Evolutionary conservation across 2,888 invertebrate species (phyloP), one percentile per base, ranked within the genome.

Genomic region (Lithophane ornitopus): DNA sequence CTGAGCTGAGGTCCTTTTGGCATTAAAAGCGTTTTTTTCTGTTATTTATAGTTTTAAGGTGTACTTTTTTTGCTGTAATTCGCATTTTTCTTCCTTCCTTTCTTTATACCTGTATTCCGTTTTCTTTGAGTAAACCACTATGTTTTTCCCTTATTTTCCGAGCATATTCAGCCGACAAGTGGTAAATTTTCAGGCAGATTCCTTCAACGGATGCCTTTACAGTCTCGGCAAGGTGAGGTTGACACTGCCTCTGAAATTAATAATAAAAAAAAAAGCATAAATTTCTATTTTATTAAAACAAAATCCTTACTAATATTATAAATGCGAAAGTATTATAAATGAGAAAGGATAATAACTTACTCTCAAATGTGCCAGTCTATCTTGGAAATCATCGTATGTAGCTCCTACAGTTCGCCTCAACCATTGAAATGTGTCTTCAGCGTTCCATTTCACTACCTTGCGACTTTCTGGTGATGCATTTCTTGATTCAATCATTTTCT

Each of bases 371-470:
- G 98, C 98, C 81, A 99, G 95, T 89, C 99, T 97, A 86, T 97
- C 98, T 96, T 98, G 98, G 93, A 99, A 99, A 94, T 99, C 99
- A 94, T 99, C 99, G 94, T 99, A 99, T 3, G 98, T 99, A 19
- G 99, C 99, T 73, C 99, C 99, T 49, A 99, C 98, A 16, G 99
- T 99, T 90, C 98, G 97, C 91, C 99, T 97, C 69, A 99, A 94
- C 99, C 99, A 99, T 88, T 98, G 98, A 94, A 99, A 99, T 41
- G 99, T 99, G 89, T 99, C 99, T 91, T 99, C 99, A 0, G 99
- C 99, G 96, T 99, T 99, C 99, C 99, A 99, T 93, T 99, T 99
- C 0, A 99, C 99, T 22, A 99, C 98, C 96, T 99, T 99, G 82
- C 99, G 97, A 91, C 99, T 99, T 92, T 99, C 99, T 0, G 99